Evolutionary conservation across 2,113 vertebrate genomes (phyloP).

Genomic region (Ranitomeya imitator): DNA sequence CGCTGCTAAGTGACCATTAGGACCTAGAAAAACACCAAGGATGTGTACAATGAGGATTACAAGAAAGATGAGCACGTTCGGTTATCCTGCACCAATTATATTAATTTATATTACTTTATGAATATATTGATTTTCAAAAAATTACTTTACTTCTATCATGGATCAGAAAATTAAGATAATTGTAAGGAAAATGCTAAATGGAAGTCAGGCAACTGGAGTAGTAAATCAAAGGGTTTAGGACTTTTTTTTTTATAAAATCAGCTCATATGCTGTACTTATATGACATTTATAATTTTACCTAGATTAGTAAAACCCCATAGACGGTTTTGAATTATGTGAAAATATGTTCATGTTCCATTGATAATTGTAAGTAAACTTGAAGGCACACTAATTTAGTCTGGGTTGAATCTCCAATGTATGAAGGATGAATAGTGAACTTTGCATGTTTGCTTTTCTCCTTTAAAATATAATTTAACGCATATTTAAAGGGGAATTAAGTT

Average conservation of each 20-base stretch:
- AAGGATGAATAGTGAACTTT: background rate
- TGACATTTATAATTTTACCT: background rate
- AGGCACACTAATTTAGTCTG: background rate
- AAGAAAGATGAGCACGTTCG: background rate
- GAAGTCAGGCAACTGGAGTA: background rate
- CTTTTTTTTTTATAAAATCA: background rate
- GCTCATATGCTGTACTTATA: background rate
- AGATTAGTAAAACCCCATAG: background rate
- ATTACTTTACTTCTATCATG: background rate
- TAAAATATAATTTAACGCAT: background rate
- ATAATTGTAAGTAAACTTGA: background rate
- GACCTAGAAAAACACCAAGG: background rate
- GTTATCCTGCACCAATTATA: background rate
- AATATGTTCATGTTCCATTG: background rate
- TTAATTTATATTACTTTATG: background rate
- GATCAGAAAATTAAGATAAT: background rate
- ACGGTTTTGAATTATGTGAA: background rate
- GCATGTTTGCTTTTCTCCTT: background rate
- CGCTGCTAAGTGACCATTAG: background rate
- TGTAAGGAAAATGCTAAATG: background rate
- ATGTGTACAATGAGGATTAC: background rate
- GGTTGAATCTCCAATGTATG: background rate
- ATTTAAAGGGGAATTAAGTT: background rate
- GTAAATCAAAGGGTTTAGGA: background rate
- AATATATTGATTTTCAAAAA: background rate